Conservation (phyloP, 1,140 invertebrate genomes). For the Scaptodrosophila lebanonensis region DNA sequence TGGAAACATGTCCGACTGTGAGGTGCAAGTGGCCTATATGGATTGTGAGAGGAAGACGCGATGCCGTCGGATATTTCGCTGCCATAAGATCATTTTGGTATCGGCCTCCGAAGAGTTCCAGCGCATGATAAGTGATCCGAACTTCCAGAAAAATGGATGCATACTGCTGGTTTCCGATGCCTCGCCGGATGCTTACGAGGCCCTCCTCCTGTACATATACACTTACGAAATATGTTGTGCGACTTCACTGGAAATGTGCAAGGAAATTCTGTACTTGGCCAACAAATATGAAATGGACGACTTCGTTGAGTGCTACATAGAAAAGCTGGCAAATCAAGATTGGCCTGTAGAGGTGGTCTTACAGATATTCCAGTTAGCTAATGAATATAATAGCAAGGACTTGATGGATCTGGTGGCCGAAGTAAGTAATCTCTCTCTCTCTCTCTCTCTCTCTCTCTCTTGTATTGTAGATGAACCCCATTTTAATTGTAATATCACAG, state of each 20-base stretch:
- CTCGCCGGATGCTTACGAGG: constrained; percentile 42
- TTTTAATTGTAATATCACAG: background rate
- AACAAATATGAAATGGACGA: no score
- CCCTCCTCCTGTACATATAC: constrained; percentile 46
- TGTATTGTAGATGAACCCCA: no score
- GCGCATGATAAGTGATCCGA: constrained; percentile 15
- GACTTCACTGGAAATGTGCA: constrained; percentile 33
- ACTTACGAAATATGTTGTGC: constrained; percentile 48
- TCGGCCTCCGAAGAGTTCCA: constrained; percentile 50
- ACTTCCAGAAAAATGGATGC: constrained; percentile 15
- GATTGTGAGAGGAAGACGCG: constrained; percentile 1
- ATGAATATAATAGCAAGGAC: constrained; percentile 5
- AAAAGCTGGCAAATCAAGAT: constrained; percentile 23
- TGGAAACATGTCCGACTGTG: constrained; percentile 44
- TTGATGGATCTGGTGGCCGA: constrained; percentile 34
- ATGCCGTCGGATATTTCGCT: constrained; percentile 26
- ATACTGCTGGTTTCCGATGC: constrained; percentile 41
- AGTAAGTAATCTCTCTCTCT: constrained; percentile 16
- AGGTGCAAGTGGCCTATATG: constrained; percentile 32
- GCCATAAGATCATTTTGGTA: constrained; percentile 38
- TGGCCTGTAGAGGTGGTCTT: constrained; percentile 39
- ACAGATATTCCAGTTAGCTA: constrained; percentile 40
- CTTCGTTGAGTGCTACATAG: constrained; percentile 13
- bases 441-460: no score
- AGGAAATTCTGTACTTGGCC: constrained; percentile 18